Evolutionary conservation across 2,888 invertebrate species (phyloP).

Genomic region (Blomia tropicalis): DNA sequence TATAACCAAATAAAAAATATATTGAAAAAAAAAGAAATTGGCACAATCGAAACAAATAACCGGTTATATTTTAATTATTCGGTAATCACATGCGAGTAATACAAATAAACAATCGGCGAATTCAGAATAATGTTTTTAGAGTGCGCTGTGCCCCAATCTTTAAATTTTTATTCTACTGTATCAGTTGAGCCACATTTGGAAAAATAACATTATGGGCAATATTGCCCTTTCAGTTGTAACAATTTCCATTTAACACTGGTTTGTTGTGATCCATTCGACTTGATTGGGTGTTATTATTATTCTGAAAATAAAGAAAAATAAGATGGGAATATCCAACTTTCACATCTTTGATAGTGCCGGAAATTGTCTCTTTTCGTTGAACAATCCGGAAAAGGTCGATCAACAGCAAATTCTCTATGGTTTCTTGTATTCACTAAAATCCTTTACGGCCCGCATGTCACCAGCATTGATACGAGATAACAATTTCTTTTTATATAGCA

Average conservation of each 20-base stretch:
- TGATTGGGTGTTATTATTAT: not conserved
- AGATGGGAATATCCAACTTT: slow-evolving; percentile 23
- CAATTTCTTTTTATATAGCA: slow-evolving; percentile 23
- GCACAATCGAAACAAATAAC: no score
- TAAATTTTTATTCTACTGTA: no score
- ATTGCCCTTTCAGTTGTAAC: not conserved
- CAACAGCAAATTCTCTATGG: slow-evolving; percentile 22
- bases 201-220: not conserved
- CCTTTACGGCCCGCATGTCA: slow-evolving; percentile 21
- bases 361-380: slow-evolving; percentile 22
- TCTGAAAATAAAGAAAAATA: no score
- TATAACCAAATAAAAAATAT: not conserved
- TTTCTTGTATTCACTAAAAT: slow-evolving; percentile 24
- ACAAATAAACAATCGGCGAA: no score
- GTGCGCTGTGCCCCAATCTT: no score
- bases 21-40: not conserved
- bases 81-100: no score
- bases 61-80: no score
- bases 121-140: not conserved
- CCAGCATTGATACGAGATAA: slow-evolving; percentile 22
- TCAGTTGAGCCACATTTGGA: no score
- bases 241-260: not conserved
- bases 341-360: slow-evolving; percentile 24
- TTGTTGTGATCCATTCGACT: not conserved
- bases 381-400: slow-evolving; percentile 15